phyloP scores from a whole-genome alignment of 2,797 vertebrate genomes.

The Kryptolebias ocellatus region DNA sequence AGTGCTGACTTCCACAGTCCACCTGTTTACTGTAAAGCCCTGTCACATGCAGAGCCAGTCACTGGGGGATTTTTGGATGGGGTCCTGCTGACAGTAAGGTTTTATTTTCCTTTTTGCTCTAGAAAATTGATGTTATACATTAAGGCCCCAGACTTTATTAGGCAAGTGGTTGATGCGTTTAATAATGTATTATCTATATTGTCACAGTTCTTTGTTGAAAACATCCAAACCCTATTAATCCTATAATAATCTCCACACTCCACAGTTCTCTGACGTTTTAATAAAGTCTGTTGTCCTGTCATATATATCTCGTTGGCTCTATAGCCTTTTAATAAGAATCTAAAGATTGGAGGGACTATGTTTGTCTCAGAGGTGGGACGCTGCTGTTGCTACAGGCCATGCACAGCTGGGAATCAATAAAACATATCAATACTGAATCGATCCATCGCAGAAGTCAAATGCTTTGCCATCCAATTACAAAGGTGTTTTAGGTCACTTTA shows the following conservation, averaged over 20 bases:
- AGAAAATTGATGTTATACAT: constrained; percentile 23
- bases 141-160: constrained; percentile 19
- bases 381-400: constrained; percentile 30
- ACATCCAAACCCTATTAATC: constrained; percentile 18
- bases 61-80: constrained; percentile 23
- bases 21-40: constrained; percentile 60
- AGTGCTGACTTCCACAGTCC: constrained; percentile 72
- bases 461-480: constrained; percentile 70
- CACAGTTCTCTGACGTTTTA: constrained; percentile 40
- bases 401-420: constrained; percentile 67
- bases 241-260: constrained; percentile 19
- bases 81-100: constrained; percentile 58
- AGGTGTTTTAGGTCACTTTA: constrained; percentile 67
- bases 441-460: constrained; percentile 65
- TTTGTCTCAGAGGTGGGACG: constrained; percentile 28
- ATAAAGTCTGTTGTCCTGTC: constrained; percentile 38
- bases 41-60: constrained; percentile 18
- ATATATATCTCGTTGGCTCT: constrained; percentile 15
- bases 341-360: constrained; percentile 42
- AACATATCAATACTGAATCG: constrained; percentile 63
- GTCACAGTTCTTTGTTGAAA: constrained; percentile 15
- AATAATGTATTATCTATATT: constrained; percentile 31
- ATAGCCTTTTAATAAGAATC: constrained; percentile 50
- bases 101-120: constrained; percentile 47
- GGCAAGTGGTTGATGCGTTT: constrained; percentile 1